Base-by-base conservation (phyloP, 2,888 invertebrate genomes). In the Agriotes lineatus region DNA sequence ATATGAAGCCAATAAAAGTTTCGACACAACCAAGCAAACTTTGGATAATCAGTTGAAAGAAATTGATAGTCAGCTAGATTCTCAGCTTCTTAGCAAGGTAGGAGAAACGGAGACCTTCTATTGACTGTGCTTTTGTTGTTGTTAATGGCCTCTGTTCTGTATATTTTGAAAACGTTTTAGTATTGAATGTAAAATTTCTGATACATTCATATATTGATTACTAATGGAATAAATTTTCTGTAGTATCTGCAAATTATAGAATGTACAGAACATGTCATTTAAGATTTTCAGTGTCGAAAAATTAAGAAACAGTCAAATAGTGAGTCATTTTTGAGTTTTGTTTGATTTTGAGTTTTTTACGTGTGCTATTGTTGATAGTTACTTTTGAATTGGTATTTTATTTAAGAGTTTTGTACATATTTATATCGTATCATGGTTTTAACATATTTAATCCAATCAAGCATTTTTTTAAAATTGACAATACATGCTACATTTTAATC, bases 41-140 rank as follows among this genome's bases (percentile, higher is more conserved):
- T 86, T 93, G 77, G 93, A 93, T 83, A 91, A 91, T 84, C 93
- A 93, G 83, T 86, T 94, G 76, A 93, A 93, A 82, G 93, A 93
- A 84, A 88, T 94, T 76, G 93, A 94, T 85, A 93, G 92, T 72
- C 93, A 93, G 74, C 87, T 92, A 78, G 89, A 90, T 83, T 88
- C 89, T 66, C 89, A 90, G 82, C 89, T 92, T 80, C 89, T 91
- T 84, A 91, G 84, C 78, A 85, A 85, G 85, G 85, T 85, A 85
- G 83, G 85, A 77, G 83, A 84, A 77, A 83, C 82, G 72, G 84
- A 85, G 79, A 84, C 84, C 45, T 85, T 85, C 80, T 84, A 83
- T 82, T 83, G 82, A 82, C 78, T 81, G 80, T 75, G 69, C 69
- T 67, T 68, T 70, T 59, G 61, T 70, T 57, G 59, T 63, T 69